Evolutionary conservation across 2,888 invertebrate species (phyloP).

Genomic region (Torymus aiolomorphi): DNA sequence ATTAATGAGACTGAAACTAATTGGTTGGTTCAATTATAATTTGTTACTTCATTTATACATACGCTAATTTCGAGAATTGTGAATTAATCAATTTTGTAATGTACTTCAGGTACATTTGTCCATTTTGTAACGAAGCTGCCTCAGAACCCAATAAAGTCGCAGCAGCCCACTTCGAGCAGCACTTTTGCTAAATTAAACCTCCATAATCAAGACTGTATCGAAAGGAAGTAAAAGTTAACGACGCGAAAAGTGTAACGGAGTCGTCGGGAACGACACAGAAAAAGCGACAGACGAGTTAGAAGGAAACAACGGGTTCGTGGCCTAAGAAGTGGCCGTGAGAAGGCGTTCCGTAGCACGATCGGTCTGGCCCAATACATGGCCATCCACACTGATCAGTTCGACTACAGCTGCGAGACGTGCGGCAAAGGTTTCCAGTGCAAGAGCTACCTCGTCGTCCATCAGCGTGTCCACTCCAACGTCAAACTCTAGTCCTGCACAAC

Average conservation of each 20-base stretch:
- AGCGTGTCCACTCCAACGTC: constrained; percentile 79
- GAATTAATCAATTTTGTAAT: neutral
- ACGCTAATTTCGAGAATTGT: neutral
- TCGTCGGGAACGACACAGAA: constrained; percentile 54
- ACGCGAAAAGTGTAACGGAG: constrained; percentile 24
- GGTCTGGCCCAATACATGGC: constrained; percentile 79
- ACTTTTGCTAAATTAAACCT: constrained; percentile 71
- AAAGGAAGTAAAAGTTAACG: constrained; percentile 43
- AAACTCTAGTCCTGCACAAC: constrained; percentile 79
- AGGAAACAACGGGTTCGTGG: constrained; percentile 67
- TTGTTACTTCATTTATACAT: neutral
- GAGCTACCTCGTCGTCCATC: constrained; percentile 80
- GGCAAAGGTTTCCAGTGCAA: constrained; percentile 81
- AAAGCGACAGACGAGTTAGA: constrained; percentile 59
- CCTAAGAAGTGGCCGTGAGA: constrained; percentile 77
- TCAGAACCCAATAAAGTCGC: constrained; percentile 67
- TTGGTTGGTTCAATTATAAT: constrained; percentile 61
- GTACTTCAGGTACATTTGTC: constrained; percentile 67
- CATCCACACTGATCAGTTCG: constrained; percentile 79
- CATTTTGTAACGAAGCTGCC: constrained; percentile 73
- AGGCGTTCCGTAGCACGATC: constrained; percentile 79
- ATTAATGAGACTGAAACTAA: constrained; percentile 69
- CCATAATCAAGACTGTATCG: constrained; percentile 68
- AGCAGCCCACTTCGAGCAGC: constrained; percentile 70
- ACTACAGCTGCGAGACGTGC: constrained; percentile 79